phyloP scores from a whole-genome alignment of 2,888 invertebrate genomes.

The Omphaloscelis lunosa region DNA sequence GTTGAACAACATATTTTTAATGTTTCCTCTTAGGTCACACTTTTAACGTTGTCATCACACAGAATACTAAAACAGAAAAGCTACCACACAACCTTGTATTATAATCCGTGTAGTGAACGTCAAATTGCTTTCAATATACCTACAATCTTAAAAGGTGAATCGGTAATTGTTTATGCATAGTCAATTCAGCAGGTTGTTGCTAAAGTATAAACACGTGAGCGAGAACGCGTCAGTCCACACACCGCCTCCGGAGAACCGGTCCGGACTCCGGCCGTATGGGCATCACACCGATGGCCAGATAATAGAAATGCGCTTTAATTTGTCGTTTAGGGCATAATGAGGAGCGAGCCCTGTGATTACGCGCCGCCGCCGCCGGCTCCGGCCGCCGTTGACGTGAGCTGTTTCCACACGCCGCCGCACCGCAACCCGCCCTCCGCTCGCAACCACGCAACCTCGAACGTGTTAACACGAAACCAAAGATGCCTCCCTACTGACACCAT shows the following conservation, averaged over 20 bases:
- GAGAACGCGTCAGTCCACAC: constrained; percentile 69
- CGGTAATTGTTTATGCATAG: constrained; percentile 78
- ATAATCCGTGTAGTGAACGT: constrained; percentile 53
- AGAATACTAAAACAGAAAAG: constrained; percentile 31
- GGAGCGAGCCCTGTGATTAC: constrained; percentile 91
- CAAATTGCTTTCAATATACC: constrained; percentile 65
- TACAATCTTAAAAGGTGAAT: constrained; percentile 65
- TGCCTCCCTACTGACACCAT: constrained; percentile 40
- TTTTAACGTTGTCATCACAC: constrained; percentile 28
- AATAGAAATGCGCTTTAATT: constrained; percentile 91
- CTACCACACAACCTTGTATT: constrained; percentile 47
- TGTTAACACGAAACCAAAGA: constrained; percentile 73
- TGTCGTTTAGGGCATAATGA: constrained; percentile 91
- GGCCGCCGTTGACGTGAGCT: constrained; percentile 90
- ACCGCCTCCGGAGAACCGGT: constrained; percentile 81
- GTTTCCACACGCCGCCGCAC: constrained; percentile 79
- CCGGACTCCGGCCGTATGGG: constrained; percentile 71
- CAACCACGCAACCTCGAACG: constrained; percentile 77
- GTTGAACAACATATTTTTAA: constrained; percentile 27
- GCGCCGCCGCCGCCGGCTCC: constrained; percentile 88
- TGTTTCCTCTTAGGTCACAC: constrained; percentile 14
- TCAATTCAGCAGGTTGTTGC: constrained; percentile 74
- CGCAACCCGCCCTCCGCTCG: constrained; percentile 69
- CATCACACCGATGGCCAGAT: constrained; percentile 87
- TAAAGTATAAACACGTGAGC: constrained; percentile 76